Conservation (phyloP, 2,797 vertebrate genomes). For the Agapornis canus region DNA sequence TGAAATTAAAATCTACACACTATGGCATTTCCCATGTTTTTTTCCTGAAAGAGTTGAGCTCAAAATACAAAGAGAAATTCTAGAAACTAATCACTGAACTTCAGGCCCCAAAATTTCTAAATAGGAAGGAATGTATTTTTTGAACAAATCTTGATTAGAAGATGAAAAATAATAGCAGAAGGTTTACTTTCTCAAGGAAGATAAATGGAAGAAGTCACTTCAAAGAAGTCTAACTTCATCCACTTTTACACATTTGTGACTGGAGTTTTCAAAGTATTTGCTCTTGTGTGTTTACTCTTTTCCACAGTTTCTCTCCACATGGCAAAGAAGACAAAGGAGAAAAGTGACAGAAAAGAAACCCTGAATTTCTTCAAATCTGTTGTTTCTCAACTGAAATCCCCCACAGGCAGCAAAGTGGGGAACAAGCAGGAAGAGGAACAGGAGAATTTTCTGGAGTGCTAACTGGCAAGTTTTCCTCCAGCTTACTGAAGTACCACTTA, state of each 20-base stretch:
- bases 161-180: not conserved
- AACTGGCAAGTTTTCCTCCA: not conserved
- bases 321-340: not conserved
- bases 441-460: not conserved
- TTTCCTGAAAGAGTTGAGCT: not conserved
- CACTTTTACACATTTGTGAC: not conserved
- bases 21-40: not conserved
- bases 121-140: not conserved
- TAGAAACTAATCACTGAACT: not conserved
- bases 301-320: not conserved
- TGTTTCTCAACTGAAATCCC: rapidly evolving
- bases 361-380: not conserved
- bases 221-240: not conserved
- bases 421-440: not conserved
- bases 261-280: not conserved
- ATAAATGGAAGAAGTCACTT: not conserved
- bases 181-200: not conserved
- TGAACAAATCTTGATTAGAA: not conserved
- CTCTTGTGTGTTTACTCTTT: not conserved
- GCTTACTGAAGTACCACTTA: not conserved
- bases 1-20: not conserved
- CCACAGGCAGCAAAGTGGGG: not conserved
- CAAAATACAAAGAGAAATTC: not conserved
- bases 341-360: not conserved
- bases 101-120: not conserved